Evolutionary conservation across 2,888 invertebrate species (phyloP).

Genomic region (Lasioglossum lativentre): DNA sequence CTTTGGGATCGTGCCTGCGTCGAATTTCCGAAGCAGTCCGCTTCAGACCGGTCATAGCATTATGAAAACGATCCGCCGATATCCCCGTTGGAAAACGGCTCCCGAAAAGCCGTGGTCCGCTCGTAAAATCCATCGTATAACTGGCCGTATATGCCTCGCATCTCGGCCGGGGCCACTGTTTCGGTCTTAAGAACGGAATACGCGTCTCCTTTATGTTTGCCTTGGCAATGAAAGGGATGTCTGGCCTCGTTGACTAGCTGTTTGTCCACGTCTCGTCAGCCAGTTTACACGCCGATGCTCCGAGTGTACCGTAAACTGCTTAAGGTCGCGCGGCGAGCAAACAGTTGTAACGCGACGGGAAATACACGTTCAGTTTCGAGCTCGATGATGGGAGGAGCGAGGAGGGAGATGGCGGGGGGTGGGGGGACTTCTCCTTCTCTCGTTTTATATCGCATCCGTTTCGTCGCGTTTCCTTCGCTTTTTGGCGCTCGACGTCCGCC

Average conservation of each 20-base stretch:
- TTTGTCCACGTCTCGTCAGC: slow-evolving; percentile 49
- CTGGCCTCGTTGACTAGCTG: slow-evolving; percentile 24
- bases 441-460: slow-evolving; percentile 35
- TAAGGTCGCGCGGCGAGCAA: slow-evolving; percentile 44
- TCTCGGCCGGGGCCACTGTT: neutral
- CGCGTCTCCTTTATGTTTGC: slow-evolving; percentile 27
- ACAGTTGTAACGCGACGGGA: slow-evolving; percentile 54
- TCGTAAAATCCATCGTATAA: slow-evolving; percentile 7
- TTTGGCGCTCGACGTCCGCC: slow-evolving; percentile 15
- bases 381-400: neutral
- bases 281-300: slow-evolving; percentile 39
- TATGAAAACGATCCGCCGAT: slow-evolving; percentile 33
- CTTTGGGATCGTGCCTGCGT: slow-evolving; percentile 42
- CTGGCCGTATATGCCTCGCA: neutral
- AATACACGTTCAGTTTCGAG: slow-evolving; percentile 57
- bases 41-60: slow-evolving; percentile 37
- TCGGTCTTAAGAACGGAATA: slow-evolving; percentile 13
- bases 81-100: slow-evolving; percentile 1
- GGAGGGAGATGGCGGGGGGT: neutral
- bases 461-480: slow-evolving; percentile 11
- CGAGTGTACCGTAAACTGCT: slow-evolving; percentile 40
- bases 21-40: slow-evolving; percentile 51
- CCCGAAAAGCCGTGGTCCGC: slow-evolving; percentile 12
- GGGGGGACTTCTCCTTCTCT: neutral
- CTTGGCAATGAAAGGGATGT: slow-evolving; percentile 38